Evolutionary conservation across 1,140 invertebrate genomes (phyloP), one percentile per base, ranked within the genome.

Genomic region (Meteorus sp.): DNA sequence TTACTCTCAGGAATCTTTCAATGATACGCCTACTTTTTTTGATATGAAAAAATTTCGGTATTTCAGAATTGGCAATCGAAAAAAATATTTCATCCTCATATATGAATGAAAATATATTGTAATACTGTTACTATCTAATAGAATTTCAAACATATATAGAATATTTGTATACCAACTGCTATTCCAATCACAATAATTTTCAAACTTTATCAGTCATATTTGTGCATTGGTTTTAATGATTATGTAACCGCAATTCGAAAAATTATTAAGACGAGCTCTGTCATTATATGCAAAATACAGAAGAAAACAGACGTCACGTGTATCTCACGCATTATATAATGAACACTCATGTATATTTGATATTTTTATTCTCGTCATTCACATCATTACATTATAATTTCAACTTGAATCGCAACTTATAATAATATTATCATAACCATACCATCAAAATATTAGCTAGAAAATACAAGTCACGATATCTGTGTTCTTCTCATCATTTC

Each of bases 51-150:
- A n/a, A n/a, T n/a, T n/a, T n/a, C n/a, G n/a, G n/a, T n/a, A n/a
- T n/a, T n/a, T n/a, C n/a, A n/a, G n/a, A n/a, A n/a, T n/a, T n/a
- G n/a, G n/a, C n/a, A n/a, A n/a, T n/a, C n/a, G n/a, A n/a, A n/a
- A n/a, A n/a, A n/a, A n/a, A n/a, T n/a, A n/a, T n/a, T n/a, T n/a
- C n/a, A n/a, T n/a, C n/a, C n/a, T n/a, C n/a, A n/a, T n/a, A n/a
- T n/a, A n/a, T n/a, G n/a, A n/a, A n/a, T n/a, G n/a, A n/a, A n/a
- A n/a, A n/a, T n/a, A n/a, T n/a, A n/a, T n/a, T n/a, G n/a, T n/a
- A n/a, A n/a, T n/a, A n/a, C n/a, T n/a, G n/a, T 29, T 6, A 69
- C 84, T 83, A 79, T 87, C 86, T 82, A 87, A 59, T 86, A 79
- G 54, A 83, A 81, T 64, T n/a, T 88, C 86, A 44, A 84, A 70